Evolutionary conservation across 2,888 invertebrate genomes (phyloP).

Genomic region (Coremacera marginata): DNA sequence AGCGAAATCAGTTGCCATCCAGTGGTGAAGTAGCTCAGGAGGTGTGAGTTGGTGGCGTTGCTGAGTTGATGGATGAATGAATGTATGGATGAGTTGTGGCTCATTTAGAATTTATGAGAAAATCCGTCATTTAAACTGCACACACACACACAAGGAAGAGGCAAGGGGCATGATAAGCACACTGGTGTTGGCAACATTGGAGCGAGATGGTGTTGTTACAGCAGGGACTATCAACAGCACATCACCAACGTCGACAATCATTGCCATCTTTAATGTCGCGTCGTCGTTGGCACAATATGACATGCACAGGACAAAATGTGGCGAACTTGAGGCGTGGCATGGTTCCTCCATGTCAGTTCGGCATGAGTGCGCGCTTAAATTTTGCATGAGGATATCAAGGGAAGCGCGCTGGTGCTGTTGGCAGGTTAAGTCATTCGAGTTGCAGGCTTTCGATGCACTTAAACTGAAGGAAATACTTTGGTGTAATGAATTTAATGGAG

Average conservation of each 20-base stretch:
- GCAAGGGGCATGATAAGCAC: not conserved
- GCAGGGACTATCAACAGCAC: not conserved
- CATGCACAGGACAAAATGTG: not conserved
- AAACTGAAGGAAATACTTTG: slow-evolving; percentile 23
- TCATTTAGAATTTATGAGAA: slow-evolving; percentile 40
- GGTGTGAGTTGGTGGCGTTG: not conserved
- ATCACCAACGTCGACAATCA: slow-evolving; percentile 2
- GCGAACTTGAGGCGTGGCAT: slow-evolving; percentile 15
- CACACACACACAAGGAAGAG: not conserved
- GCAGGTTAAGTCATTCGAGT: not conserved
- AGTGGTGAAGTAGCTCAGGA: not conserved
- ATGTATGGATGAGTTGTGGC: slow-evolving; percentile 21
- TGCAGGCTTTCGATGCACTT: not conserved
- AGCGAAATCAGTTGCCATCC: not conserved
- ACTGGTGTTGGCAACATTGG: not conserved
- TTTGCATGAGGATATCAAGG: slow-evolving; percentile 14
- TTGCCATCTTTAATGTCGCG: slow-evolving; percentile 15
- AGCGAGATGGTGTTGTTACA: not conserved
- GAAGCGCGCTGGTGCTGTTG: too few relatives aligned
- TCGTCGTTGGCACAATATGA: not conserved
- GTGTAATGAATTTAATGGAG: slow-evolving; percentile 41
- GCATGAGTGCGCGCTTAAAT: slow-evolving; percentile 26
- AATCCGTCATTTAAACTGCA: slow-evolving; percentile 37
- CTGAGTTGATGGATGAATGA: slow-evolving; percentile 23
- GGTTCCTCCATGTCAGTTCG: not conserved